A percentile compares a stretch with the other conserved stretches of the same genome.
These are phyloP conservation scores for Tanypteryx hageni DNA, from an alignment of 2,888 invertebrate genomes.

Conservation along the genomic window DNA sequence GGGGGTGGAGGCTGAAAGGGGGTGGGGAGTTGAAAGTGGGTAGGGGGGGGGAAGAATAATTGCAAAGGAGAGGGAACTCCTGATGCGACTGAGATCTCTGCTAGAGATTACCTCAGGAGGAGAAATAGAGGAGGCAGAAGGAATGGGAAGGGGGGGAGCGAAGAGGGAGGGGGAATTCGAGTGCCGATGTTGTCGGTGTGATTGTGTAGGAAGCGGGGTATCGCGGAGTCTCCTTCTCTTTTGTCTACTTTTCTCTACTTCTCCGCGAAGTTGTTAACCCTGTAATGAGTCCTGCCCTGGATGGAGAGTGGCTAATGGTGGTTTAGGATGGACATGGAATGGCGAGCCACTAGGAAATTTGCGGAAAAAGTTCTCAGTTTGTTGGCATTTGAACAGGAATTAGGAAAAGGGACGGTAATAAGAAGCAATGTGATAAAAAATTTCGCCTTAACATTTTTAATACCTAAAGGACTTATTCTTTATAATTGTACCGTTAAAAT, in stretches of 20 bases:
- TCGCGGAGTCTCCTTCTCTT: not conserved
- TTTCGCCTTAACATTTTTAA: too few species aligned
- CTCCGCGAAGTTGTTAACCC: not conserved
- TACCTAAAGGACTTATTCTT: too few species aligned
- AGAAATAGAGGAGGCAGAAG: not conserved
- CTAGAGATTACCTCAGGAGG: conserved; percentile 36
- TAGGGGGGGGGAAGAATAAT: not conserved
- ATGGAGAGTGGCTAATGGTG: not conserved
- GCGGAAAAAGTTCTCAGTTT: not conserved
- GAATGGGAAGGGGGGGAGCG: not conserved
- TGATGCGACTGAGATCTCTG: conserved; percentile 60
- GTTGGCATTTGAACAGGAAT: not conserved
- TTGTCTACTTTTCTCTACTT: not conserved
- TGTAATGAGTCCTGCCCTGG: not conserved
- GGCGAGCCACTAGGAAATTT: not conserved
- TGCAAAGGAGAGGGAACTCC: conserved; percentile 16
- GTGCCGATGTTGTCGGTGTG: conserved; percentile 35
- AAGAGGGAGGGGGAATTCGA: not conserved
- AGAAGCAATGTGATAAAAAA: too few species aligned
- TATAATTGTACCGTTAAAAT: too few species aligned
- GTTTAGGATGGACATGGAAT: not conserved
- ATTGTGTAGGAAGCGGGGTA: conserved; percentile 22
- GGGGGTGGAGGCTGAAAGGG: not conserved
- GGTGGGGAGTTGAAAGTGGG: not conserved
- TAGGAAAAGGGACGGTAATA: too few species aligned